These are phyloP conservation scores for Dicentrarchus labrax DNA, from an alignment of 2,113 vertebrate genomes.

Conservation along the genomic window DNA sequence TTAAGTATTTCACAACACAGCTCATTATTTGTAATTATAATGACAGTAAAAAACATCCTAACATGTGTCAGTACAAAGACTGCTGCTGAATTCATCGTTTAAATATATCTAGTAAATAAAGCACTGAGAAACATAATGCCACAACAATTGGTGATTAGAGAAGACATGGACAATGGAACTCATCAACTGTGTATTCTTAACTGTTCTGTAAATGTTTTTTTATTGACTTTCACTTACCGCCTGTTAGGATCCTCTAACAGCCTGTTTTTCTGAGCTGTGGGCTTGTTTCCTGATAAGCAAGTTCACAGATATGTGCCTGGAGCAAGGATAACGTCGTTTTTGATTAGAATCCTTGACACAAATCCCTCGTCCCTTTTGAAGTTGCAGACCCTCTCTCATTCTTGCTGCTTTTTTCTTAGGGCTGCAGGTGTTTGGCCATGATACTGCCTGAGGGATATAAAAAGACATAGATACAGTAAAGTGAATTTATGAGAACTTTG, in stretches of 20 bases:
- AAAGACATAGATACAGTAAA: constrained; percentile 40
- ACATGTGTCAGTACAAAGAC: not conserved
- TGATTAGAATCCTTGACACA: constrained; percentile 70
- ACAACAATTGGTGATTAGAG: not conserved
- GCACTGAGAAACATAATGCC: not conserved
- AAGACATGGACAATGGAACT: not conserved
- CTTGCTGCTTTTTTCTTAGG: constrained; percentile 13
- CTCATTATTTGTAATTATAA: not conserved
- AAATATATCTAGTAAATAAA: not conserved
- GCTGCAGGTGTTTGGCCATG: constrained; percentile 63
- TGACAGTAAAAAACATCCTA: not conserved
- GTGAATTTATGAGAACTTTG: constrained; percentile 12
- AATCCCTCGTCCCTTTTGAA: constrained; percentile 69
- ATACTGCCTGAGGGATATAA: constrained; percentile 47
- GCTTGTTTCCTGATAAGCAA: constrained; percentile 50
- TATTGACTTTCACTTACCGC: constrained; percentile 19
- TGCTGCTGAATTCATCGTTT: not conserved
- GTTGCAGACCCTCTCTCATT: constrained; percentile 42
- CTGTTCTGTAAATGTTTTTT: not conserved
- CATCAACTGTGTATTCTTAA: not conserved
- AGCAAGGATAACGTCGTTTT: constrained; percentile 62
- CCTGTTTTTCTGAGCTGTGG: constrained; percentile 13
- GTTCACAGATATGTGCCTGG: constrained; percentile 50
- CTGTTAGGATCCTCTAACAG: constrained; percentile 10
- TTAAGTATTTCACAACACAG: too few relatives aligned